These are phyloP conservation scores for Fukomys damarensis DNA, from an alignment of 2,113 vertebrate genomes.

Conservation along the genomic window DNA sequence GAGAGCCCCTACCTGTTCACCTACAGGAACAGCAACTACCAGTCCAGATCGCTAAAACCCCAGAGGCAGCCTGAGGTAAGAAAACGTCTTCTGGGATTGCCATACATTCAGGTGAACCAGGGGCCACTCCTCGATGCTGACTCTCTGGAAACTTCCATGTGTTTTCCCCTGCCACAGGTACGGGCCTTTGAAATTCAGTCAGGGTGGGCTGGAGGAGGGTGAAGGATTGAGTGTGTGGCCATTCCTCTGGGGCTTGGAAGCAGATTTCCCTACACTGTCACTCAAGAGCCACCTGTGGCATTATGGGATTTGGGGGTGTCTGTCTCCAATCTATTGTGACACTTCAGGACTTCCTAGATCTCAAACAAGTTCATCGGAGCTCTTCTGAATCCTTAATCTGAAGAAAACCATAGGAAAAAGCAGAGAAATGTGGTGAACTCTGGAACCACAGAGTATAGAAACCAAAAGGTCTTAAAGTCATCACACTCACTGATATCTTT, in stretches of 20 bases:
- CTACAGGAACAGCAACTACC: constrained; percentile 85
- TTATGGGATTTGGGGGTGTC: neutral
- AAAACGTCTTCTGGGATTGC: constrained; percentile 10
- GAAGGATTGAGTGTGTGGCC: neutral
- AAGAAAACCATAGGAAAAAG: neutral
- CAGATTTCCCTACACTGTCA: neutral
- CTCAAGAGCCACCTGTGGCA: neutral
- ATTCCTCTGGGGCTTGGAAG: neutral
- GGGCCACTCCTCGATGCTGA: fast-evolving
- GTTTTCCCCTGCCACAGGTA: neutral
- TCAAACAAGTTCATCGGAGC: neutral
- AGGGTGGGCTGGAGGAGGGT: neutral
- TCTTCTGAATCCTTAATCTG: neutral
- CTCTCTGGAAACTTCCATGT: neutral
- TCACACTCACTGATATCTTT: fast-evolving
- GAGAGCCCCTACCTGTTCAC: constrained; percentile 86
- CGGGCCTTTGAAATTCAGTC: neutral
- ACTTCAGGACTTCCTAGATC: neutral
- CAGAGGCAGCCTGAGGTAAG: constrained; percentile 78
- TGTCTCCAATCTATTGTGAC: neutral
- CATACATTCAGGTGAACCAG: neutral
- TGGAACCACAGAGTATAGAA: neutral
- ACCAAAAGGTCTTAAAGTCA: neutral
- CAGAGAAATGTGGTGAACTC: neutral
- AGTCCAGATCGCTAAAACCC: neutral